phyloP scores from a whole-genome alignment of 2,888 invertebrate genomes.

The Nomada fabriciana region DNA sequence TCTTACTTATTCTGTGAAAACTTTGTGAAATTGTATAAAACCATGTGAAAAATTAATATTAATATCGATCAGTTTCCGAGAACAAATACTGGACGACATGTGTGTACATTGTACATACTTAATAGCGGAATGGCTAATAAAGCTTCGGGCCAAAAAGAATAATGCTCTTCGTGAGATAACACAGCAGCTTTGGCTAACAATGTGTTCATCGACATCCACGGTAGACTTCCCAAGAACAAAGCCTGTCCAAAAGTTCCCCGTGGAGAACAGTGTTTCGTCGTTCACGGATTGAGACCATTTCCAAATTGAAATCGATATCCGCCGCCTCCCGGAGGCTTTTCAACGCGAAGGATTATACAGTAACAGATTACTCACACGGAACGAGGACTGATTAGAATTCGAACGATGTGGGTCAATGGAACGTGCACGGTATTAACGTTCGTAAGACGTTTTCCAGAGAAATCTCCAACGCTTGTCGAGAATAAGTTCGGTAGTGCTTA shows the following conservation, averaged over 20 bases:
- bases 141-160: background rate
- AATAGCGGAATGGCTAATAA: too few species aligned
- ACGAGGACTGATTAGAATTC: constrained; percentile 76
- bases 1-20: too few species aligned
- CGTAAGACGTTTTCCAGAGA: constrained; percentile 38
- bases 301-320: constrained; percentile 51
- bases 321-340: constrained; percentile 23
- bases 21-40: too few species aligned
- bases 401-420: constrained; percentile 69
- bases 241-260: constrained; percentile 7
- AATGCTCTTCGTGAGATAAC: background rate
- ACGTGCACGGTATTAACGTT: constrained; percentile 61
- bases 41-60: too few species aligned
- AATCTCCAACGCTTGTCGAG: background rate
- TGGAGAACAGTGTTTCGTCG: constrained; percentile 10
- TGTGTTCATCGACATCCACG: constrained; percentile 11
- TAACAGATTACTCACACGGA: constrained; percentile 62
- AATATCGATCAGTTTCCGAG: too few species aligned
- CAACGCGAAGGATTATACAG: constrained; percentile 46
- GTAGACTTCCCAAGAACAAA: constrained; percentile 23
- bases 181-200: background rate
- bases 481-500: background rate
- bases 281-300: constrained; percentile 25
- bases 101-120: too few species aligned
- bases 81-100: too few species aligned